Evolutionary conservation across 1,140 invertebrate species (phyloP), one percentile per base, ranked within the genome.

Genomic region (Drosophila ananassae): DNA sequence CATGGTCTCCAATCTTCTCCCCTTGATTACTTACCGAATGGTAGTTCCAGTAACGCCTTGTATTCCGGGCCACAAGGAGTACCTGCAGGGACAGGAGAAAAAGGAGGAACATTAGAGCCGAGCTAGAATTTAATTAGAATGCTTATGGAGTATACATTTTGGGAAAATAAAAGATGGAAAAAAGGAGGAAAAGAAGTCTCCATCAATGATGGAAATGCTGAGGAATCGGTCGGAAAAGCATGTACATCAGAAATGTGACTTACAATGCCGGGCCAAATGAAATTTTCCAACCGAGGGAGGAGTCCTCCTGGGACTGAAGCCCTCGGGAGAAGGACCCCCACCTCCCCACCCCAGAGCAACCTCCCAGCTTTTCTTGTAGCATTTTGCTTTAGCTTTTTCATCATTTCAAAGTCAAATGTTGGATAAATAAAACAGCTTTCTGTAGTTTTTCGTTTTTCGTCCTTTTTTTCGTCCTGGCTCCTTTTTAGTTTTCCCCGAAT

Each of bases 341-440:
- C 1, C 28, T 55, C 68, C n/a, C n/a, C n/a, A n/a, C n/a, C n/a
- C n/a, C n/a, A n/a, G n/a, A n/a, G n/a, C 39, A 47, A n/a, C 32
- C 57, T 37, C n/a, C 56, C 25, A 37, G 17, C 55, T 32, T 39
- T 37, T 24, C 39, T 44, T 68, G 58, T 39, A 46, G 17, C 59
- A 61, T 53, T 69, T 56, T 68, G 66, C 66, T 48, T 69, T 68
- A 48, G 57, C 71, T 73, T 73, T 73, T 54, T 55, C 72, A 73
- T 74, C 72, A 79, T 79, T 68, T 79, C 77, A 68, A 79, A 79
- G 76, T 79, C 60, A 78, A 74, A 78, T 79, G 61, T 54, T 79
- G 52, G 48, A 60, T 64, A 76, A 79, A 84, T 77, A 85, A 85
- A 77, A 84, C 83, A 68, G 48, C 66, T 57, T 84, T 69, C 53